These are phyloP conservation scores for Tokudaia muenninki DNA, from an alignment of 2,797 vertebrate genomes.

Conservation along the genomic window DNA sequence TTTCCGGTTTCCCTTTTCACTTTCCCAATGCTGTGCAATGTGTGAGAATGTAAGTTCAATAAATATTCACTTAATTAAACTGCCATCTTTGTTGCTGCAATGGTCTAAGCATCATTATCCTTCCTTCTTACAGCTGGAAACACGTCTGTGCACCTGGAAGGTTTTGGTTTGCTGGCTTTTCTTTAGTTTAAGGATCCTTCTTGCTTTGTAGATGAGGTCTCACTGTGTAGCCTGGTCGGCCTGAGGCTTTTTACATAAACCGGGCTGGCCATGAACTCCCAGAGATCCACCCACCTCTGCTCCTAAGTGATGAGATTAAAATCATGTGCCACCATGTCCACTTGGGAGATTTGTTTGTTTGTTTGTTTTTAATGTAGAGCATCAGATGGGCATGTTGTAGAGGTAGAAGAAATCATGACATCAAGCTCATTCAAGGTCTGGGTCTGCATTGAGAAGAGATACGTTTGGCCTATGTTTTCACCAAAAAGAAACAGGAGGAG, in stretches of 20 bases:
- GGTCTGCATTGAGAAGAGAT: not conserved
- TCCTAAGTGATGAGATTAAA: not conserved
- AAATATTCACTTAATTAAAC: conserved; percentile 19
- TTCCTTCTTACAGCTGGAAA: conserved; percentile 43
- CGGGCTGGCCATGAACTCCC: not conserved
- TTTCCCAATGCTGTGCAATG: not conserved
- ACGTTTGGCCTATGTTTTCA: not conserved
- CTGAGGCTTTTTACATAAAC: not conserved
- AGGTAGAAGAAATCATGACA: not conserved
- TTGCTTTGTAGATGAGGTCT: not conserved
- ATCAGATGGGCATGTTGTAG: not conserved
- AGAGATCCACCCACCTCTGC: not conserved
- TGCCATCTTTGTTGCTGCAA: not conserved
- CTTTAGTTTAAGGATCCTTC: not conserved
- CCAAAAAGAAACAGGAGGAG: no score
- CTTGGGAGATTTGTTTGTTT: conserved; percentile 1
- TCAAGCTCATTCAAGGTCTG: not conserved
- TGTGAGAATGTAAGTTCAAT: not conserved
- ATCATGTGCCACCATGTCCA: not conserved
- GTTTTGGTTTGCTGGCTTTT: not conserved
- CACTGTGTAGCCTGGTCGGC: not conserved
- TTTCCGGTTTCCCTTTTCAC: not conserved
- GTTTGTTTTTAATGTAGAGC: not conserved
- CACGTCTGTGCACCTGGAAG: conserved; percentile 32
- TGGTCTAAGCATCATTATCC: not conserved